phyloP scores from a whole-genome alignment of 2,797 vertebrate genomes.

The Anisognathus igniventris region DNA sequence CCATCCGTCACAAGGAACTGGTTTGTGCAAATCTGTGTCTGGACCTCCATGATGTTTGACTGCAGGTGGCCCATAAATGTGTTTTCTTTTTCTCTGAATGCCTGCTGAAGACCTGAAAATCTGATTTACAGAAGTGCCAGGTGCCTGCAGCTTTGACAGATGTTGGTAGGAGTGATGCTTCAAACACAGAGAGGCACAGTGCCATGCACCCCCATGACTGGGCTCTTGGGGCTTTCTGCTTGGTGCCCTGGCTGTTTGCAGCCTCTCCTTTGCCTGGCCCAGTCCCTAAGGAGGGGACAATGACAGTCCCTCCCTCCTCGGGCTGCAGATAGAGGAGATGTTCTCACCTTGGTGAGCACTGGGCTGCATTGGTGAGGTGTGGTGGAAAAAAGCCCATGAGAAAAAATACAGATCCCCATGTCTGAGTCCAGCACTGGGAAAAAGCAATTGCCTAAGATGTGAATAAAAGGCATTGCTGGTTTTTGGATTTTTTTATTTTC shows the following conservation, averaged over 20 bases:
- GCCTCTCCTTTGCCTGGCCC: neutral
- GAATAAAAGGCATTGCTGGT: neutral
- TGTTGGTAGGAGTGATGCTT: neutral
- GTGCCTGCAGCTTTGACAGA: neutral
- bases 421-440: neutral
- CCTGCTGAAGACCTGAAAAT: neutral
- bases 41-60: neutral
- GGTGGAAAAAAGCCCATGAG: neutral
- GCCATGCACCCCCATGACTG: neutral
- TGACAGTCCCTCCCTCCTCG: rapidly evolving
- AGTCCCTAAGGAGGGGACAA: neutral
- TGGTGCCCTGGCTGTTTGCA: neutral
- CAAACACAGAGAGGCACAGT: neutral
- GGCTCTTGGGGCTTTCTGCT: neutral
- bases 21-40: neutral
- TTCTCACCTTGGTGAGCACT: neutral
- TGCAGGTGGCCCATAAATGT: neutral
- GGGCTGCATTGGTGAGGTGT: neutral
- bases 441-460: neutral
- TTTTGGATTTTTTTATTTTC: neutral
- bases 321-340: neutral
- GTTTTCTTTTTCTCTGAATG: neutral
- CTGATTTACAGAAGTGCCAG: neutral
- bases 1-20: rapidly evolving
- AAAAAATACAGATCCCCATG: neutral